Conservation (phyloP, 1,140 invertebrate species). For the Metopolophium dirhodum region DNA sequence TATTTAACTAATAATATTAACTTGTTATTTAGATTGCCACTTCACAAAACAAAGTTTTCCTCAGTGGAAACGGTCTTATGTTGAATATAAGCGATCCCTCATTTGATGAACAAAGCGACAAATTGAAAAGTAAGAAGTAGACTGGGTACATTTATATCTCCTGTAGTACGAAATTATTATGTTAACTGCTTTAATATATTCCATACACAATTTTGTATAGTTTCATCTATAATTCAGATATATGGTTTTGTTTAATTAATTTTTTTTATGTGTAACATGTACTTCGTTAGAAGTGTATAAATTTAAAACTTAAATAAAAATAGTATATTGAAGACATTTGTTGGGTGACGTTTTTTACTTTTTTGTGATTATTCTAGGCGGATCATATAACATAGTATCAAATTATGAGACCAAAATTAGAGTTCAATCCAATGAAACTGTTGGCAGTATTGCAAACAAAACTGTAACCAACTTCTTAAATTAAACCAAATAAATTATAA, state of each 20-base stretch:
- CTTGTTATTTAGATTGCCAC: slow-evolving; percentile 79
- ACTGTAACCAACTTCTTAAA: slow-evolving; percentile 6
- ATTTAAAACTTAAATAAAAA: slow-evolving; percentile 40
- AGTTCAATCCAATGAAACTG: slow-evolving; percentile 30
- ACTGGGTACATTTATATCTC: slow-evolving; percentile 43
- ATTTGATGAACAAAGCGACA: slow-evolving; percentile 88
- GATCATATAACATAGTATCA: slow-evolving; percentile 25
- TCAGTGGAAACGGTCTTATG: slow-evolving; percentile 93
- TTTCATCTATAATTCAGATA: slow-evolving; percentile 15
- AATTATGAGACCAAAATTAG: slow-evolving; percentile 40
- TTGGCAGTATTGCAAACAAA: slow-evolving; percentile 42
- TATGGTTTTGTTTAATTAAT: not conserved
- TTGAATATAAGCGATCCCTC: slow-evolving; percentile 93
- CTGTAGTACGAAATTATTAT: slow-evolving; percentile 37
- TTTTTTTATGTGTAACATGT: not conserved
- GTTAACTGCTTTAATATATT: slow-evolving; percentile 48
- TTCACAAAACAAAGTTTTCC: slow-evolving; percentile 94
- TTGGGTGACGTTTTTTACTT: not conserved
- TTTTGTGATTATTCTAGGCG: slow-evolving; percentile 54
- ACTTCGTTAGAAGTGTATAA: not conserved
- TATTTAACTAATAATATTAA: not conserved
- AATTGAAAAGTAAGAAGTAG: slow-evolving; percentile 65
- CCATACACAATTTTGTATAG: slow-evolving; percentile 32
- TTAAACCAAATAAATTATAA: not conserved
- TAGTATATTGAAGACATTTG: not conserved